Percentiles rank a stretch among this genome's conserved stretches.
These are phyloP conservation scores for Rhea americana DNA, from an alignment of 2,113 vertebrate genomes.

Conservation along the genomic window DNA sequence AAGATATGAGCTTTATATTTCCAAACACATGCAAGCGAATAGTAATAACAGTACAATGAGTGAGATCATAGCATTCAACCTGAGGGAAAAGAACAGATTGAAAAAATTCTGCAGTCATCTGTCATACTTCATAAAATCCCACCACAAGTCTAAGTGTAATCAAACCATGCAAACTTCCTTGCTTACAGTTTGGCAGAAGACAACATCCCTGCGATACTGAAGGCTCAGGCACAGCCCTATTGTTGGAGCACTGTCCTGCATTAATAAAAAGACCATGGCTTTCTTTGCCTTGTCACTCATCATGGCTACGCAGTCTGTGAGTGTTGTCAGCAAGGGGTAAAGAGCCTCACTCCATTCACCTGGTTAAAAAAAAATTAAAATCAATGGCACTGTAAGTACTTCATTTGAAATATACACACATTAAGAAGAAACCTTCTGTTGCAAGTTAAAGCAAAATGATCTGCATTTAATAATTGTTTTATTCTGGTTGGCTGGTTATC, in stretches of 20 bases:
- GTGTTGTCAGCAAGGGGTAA: slow-evolving; percentile 94
- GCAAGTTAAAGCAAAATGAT: neutral
- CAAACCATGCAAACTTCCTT: neutral
- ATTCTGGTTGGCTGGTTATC: neutral
- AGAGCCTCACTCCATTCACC: slow-evolving; percentile 98
- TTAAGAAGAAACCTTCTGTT: neutral
- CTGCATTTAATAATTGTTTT: neutral
- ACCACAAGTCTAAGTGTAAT: neutral
- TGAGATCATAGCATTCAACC: neutral
- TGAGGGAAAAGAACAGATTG: neutral
- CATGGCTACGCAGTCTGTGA: slow-evolving; percentile 96
- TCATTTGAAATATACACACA: neutral
- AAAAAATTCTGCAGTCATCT: neutral
- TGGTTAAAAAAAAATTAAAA: slow-evolving; percentile 53
- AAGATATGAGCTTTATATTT: neutral
- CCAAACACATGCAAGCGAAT: neutral
- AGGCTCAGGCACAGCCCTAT: slow-evolving; percentile 90
- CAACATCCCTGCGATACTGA: slow-evolving; percentile 95
- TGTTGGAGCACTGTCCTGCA: slow-evolving; percentile 96
- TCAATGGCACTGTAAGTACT: neutral
- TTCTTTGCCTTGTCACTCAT: slow-evolving; percentile 98
- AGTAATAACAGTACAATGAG: neutral
- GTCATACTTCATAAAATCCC: neutral
- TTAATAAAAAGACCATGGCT: slow-evolving; percentile 97
- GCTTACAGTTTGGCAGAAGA: slow-evolving; percentile 98